Base-by-base conservation (phyloP, 2,113 vertebrate species). In the Eonycteris spelaea region DNA sequence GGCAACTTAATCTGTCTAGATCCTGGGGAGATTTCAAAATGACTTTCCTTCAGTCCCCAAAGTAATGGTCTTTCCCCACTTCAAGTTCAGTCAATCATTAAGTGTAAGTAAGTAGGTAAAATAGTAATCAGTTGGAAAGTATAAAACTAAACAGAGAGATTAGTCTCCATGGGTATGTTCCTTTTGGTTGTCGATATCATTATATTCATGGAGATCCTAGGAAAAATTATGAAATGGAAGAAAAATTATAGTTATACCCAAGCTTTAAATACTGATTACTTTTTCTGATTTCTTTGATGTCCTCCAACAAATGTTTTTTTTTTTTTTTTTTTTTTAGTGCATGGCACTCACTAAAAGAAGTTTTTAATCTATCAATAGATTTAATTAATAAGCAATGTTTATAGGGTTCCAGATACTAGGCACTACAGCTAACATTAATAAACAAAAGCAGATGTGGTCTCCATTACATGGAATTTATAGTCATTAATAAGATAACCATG, bases 21-120 rank as follows among this genome's bases (percentile, higher is more conserved):
- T 95, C 55, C 94, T 74, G 33, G 82, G 71, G 59, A 53, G 40
- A 59, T 90, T 97, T 94, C 82, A 74, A 67, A 98, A 96, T 77
- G 55, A 73, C 80, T 92, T 92, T 73, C 26, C 43, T 67, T 96
- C 65, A 85, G 5, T 82, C 93, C 48, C 19, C n/a, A 65, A 0
- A 88, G 65, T 73, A 57, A 10, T 90, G 89, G 84, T 90, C 71
- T 89, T 65, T 77, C 40, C 10, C 48, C 12, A 73, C 35, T 88
- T 92, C 48, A 73, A 61, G 30, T 90, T 92, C 55, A 86, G 26
- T 87, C 75, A 94, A 61, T 94, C 38, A 90, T 87, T 67, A 80
- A 65, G 73, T 61, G 68, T 88, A 80, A 92, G 80, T n/a, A 95
- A 92, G 61, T 61, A 88, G 75, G 55, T 86, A 88, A 94, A 94